Evolutionary conservation across 2,888 invertebrate genomes (phyloP).

Genomic region (Mythimna pallens): DNA sequence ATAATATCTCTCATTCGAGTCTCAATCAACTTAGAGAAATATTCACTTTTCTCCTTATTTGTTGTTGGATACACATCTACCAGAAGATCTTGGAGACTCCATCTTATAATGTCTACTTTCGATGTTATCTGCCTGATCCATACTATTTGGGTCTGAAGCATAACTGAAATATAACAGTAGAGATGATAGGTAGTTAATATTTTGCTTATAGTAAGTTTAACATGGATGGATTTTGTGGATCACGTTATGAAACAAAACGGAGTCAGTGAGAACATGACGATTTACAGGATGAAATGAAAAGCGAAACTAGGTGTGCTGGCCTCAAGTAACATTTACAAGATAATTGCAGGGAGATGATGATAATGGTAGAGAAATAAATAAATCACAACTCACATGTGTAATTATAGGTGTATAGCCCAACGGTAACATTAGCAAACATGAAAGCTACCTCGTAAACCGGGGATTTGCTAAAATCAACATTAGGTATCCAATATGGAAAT

Average conservation of each 20-base stretch:
- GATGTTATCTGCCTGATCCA: conserved; percentile 80
- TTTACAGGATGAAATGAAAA: background rate
- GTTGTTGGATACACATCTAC: conserved; percentile 70
- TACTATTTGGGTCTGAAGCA: conserved; percentile 78
- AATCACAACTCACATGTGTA: conserved; percentile 75
- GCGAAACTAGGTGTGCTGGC: background rate
- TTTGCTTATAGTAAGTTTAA: background rate
- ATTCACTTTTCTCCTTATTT: conserved; percentile 62
- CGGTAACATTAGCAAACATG: conserved; percentile 66
- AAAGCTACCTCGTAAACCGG: conserved; percentile 77
- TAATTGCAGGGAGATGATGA: background rate
- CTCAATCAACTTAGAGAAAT: conserved; percentile 68
- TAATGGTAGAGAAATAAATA: background rate
- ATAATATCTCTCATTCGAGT: conserved; percentile 75
- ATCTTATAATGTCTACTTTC: conserved; percentile 79
- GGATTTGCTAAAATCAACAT: conserved; percentile 70
- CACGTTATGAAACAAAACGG: background rate
- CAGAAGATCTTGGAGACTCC: conserved; percentile 78
- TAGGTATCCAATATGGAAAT: conserved; percentile 76
- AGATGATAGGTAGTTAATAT: too few species aligned
- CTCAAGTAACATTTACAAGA: background rate
- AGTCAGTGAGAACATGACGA: background rate
- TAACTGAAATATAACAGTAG: conserved; percentile 70
- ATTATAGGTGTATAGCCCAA: conserved; percentile 67
- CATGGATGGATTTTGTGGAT: background rate